Base-by-base conservation (phyloP, 2,113 vertebrate genomes). In the Heterotis niloticus region DNA sequence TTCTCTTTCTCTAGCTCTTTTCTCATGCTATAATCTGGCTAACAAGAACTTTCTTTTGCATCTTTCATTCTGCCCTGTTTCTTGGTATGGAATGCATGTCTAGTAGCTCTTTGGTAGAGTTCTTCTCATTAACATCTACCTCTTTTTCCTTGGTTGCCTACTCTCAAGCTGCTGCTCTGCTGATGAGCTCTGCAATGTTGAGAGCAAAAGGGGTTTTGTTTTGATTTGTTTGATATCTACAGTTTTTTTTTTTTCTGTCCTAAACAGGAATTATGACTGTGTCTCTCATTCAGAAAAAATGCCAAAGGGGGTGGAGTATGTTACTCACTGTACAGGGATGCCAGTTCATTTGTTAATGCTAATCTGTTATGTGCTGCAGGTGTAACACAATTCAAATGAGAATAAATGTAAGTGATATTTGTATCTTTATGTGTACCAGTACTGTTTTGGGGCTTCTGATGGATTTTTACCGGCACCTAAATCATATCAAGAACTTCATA, bases 151-250 rank as follows among this genome's bases (percentile, higher is more conserved):
- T 57, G 75, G 29, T 79, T 68, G 71, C 78, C 77, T 68, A 62
- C 78, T 64, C 77, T 82, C 79, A 76, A 70, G 64, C 71, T 72
- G 57, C 60, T 62, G 18, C 23, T 24, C 23, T 17, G 64, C 64
- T 66, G 64, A 10, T 24, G 23, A 66, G 64, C 64, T 23, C 64
- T 66, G 64, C 64, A 62, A 13, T 62, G 14, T 62, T 62, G 12
- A 14, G 1, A 20, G 7, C 60, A 62, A 13, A 62, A 17, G 60
- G 13, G 60, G 60, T 13, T 14, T 62, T 20, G 18, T 13, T 66
- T 23, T 11, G 2, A 20, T n/a, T 66, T 62, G 4, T n/a, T n/a
- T n/a, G n/a, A n/a, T 44, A 7, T 44, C 34, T 66, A 66, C 28
- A 29, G 26, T 34, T 7, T 34, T 26, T 9, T 24, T 23, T 69